Percentiles rank a stretch among this genome's conserved stretches.
phyloP scores from a whole-genome alignment of 92 coral and sea anemone genomes.

The Porites cylindrica region DNA sequence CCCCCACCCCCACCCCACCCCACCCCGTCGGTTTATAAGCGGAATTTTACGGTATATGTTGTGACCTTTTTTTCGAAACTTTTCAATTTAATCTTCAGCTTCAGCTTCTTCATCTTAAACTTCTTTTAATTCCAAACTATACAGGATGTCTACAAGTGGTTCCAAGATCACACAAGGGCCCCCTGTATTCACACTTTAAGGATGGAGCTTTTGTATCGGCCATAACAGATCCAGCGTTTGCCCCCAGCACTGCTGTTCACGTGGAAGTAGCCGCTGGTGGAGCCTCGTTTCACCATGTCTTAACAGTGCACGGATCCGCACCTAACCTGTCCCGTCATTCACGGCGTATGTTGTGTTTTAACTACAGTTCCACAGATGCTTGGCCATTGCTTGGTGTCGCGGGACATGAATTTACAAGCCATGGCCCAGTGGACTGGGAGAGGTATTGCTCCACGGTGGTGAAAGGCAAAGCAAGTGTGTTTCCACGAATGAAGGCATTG shows the following conservation, averaged over 20 bases:
- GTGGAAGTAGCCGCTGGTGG: slow-evolving; percentile 66
- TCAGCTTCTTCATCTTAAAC: too few relatives aligned
- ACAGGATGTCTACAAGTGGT: slow-evolving; percentile 74
- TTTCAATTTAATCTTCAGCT: too few relatives aligned
- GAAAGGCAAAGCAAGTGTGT: slow-evolving; percentile 18
- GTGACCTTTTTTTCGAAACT: too few relatives aligned
- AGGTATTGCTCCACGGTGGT: slow-evolving; percentile 41
- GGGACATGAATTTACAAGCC: slow-evolving; percentile 13
- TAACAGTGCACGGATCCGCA: slow-evolving; percentile 39
- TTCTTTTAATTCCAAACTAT: neutral
- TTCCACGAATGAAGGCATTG: slow-evolving; percentile 42
- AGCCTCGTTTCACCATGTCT: slow-evolving; percentile 55
- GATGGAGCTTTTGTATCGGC: slow-evolving; percentile 67
- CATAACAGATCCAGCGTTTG: slow-evolving; percentile 52
- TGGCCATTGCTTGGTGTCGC: slow-evolving; percentile 56
- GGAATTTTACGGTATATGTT: too few relatives aligned
- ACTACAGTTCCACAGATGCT: slow-evolving; percentile 41
- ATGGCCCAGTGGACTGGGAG: slow-evolving; percentile 59
- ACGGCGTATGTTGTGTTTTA: slow-evolving; percentile 22
- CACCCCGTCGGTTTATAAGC: too few relatives aligned
- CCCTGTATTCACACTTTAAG: slow-evolving; percentile 57
- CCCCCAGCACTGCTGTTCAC: slow-evolving; percentile 56
- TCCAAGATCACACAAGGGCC: slow-evolving; percentile 67
- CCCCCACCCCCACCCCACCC: neutral
- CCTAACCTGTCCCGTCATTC: slow-evolving; percentile 15